Conservation (phyloP, 2,888 invertebrate genomes). For the Perizoma affinitatum region DNA sequence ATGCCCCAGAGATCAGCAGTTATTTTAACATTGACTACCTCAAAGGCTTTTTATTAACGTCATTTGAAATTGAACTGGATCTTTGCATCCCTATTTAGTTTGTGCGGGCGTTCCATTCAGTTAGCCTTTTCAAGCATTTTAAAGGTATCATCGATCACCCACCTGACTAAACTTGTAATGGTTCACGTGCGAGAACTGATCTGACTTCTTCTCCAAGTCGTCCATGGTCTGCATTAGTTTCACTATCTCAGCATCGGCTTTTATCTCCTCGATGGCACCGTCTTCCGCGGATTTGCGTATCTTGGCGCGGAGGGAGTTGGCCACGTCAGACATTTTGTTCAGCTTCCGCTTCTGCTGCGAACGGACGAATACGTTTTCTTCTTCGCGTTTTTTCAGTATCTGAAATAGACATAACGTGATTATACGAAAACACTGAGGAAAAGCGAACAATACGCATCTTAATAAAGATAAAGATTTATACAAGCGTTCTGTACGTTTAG, state of each 20-base stretch:
- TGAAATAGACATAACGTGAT: constrained; percentile 34
- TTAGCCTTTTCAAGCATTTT: not conserved
- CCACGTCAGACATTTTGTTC: constrained; percentile 89
- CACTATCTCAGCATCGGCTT: constrained; percentile 87
- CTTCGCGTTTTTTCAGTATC: constrained; percentile 93
- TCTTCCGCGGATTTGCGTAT: constrained; percentile 87
- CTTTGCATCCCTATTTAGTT: no score
- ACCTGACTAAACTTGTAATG: constrained; percentile 85
- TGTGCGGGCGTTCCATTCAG: not conserved
- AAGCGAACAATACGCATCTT: no score
- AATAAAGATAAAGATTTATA: no score
- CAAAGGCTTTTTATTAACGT: no score
- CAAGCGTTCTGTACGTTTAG: no score
- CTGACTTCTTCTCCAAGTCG: constrained; percentile 88
- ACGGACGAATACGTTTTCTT: constrained; percentile 92
- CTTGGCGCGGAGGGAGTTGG: constrained; percentile 86
- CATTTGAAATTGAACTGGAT: no score
- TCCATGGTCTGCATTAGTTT: constrained; percentile 87
- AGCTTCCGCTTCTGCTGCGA: constrained; percentile 91
- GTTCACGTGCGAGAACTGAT: constrained; percentile 86
- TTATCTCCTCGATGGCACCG: constrained; percentile 86
- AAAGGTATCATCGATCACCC: not conserved
- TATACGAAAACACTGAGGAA: no score
- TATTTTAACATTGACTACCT: no score
- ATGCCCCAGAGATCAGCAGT: no score